Conservation (phyloP, 2,113 vertebrate genomes). For the Alces alces region DNA sequence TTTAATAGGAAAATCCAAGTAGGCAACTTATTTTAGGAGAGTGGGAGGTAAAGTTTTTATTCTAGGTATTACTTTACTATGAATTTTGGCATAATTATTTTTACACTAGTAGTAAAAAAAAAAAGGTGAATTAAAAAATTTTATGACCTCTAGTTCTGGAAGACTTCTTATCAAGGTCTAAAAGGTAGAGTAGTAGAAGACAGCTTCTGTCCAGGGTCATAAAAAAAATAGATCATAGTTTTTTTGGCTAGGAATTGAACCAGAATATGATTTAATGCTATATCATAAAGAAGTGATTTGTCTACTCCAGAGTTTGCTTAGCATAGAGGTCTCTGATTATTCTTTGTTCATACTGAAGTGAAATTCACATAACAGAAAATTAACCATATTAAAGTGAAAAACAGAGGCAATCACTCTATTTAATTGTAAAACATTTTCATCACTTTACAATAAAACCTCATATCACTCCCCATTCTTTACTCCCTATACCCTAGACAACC, state of each 20-base stretch:
- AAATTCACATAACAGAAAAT: background rate
- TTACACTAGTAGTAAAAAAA: background rate
- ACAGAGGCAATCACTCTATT: background rate
- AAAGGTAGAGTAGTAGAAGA: background rate
- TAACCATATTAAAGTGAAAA: background rate
- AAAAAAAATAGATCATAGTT: background rate
- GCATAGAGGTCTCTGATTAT: background rate
- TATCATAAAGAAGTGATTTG: background rate
- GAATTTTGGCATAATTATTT: background rate
- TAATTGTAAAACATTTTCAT: background rate
- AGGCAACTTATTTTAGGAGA: background rate
- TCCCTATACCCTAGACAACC: background rate
- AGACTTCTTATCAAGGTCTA: background rate
- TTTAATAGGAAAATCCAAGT: conserved; percentile 13
- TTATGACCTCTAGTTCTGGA: background rate
- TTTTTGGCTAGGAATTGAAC: background rate
- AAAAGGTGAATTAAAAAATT: background rate
- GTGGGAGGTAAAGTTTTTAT: background rate
- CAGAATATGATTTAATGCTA: background rate
- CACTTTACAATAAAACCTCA: background rate
- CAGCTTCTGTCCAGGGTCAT: background rate
- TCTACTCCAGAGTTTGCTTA: background rate
- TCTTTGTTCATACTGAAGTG: background rate
- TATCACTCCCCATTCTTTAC: background rate
- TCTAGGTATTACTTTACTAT: background rate